These are phyloP conservation scores for Phacellophora camtschatica DNA, from an alignment of 30 jellyfish, hydroid and myxozoan genomes.

Conservation along the genomic window DNA sequence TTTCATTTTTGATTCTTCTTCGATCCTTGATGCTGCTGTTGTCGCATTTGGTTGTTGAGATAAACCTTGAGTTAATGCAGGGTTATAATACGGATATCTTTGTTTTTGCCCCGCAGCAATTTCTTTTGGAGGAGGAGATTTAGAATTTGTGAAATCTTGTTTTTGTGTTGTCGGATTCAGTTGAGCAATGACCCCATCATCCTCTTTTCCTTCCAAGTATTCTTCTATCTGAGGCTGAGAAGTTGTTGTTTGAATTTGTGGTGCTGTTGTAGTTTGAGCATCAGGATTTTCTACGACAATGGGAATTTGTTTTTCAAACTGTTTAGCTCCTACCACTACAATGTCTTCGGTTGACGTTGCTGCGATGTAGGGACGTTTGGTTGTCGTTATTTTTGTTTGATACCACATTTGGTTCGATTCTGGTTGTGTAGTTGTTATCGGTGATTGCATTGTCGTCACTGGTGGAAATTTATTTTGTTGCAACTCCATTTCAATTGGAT, in stretches of 20 bases:
- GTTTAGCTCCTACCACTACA: background rate
- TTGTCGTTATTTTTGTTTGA: conserved; percentile 6
- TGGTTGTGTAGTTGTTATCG: background rate
- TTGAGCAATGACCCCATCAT: background rate
- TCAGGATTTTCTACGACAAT: background rate
- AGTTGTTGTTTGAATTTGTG: background rate
- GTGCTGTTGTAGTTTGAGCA: background rate
- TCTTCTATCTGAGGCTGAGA: background rate
- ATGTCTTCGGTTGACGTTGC: background rate
- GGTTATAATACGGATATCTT: background rate
- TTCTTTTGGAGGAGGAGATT: background rate
- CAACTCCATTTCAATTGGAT: no score
- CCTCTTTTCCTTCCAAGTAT: conserved; percentile 43
- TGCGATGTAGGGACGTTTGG: background rate
- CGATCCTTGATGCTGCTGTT: background rate
- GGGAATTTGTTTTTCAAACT: background rate
- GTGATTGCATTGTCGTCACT: background rate
- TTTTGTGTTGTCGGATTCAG: background rate
- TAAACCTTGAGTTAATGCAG: background rate
- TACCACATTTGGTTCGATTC: background rate
- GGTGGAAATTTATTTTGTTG: no score
- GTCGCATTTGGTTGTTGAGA: background rate
- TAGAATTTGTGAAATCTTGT: background rate
- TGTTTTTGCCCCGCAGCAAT: background rate
- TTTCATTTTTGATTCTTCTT: background rate